phyloP scores from a whole-genome alignment of 2,113 vertebrate species.

The Colinus virginianus region DNA sequence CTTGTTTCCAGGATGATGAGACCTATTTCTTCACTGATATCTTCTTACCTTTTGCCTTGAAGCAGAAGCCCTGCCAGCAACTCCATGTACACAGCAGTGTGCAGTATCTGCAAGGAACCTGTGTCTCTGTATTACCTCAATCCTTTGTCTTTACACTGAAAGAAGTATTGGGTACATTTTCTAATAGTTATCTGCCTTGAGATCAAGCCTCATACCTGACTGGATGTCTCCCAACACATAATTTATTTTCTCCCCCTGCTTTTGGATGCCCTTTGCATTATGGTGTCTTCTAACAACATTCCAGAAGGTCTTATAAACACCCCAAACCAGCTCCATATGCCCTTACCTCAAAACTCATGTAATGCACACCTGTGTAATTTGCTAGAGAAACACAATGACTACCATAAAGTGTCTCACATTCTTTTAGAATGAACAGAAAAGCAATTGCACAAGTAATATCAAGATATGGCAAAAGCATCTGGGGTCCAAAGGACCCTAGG shows the following conservation, averaged over 20 bases:
- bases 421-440: not conserved
- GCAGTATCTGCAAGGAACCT: not conserved
- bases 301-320: not conserved
- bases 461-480: not conserved
- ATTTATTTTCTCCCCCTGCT: not conserved
- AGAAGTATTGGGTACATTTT: not conserved
- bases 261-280: not conserved
- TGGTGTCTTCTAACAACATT: not conserved
- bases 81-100: rapidly evolving
- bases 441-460: not conserved
- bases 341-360: not conserved
- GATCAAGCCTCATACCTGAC: not conserved
- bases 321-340: rapidly evolving
- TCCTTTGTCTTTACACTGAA: not conserved
- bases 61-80: not conserved
- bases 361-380: not conserved
- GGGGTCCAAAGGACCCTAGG: not conserved
- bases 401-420: not conserved
- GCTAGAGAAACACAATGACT: not conserved
- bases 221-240: not conserved
- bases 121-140: not conserved
- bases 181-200: not conserved
- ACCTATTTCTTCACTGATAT: not conserved
- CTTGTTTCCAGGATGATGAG: not conserved
- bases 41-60: not conserved